Evolutionary conservation across 2,888 invertebrate species (phyloP).

Genomic region (Macrosoma leucophasiata): DNA sequence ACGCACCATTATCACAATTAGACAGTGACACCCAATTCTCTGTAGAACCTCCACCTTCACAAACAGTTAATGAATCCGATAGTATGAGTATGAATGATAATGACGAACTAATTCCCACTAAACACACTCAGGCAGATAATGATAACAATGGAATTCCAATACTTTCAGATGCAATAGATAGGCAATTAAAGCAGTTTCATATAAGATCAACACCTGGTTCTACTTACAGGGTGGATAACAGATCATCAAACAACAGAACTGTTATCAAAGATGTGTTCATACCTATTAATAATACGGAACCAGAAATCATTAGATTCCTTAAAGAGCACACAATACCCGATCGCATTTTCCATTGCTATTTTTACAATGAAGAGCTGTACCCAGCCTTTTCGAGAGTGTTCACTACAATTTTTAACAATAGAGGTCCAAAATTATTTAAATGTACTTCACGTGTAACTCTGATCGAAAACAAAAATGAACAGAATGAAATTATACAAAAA

Average conservation of each 20-base stretch:
- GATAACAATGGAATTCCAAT: constrained; percentile 13
- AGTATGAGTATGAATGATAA: constrained; percentile 7
- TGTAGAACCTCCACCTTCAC: too few species aligned
- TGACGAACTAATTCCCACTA: too few species aligned
- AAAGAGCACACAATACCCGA: constrained; percentile 19
- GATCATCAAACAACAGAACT: constrained; percentile 19
- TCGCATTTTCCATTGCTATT: background rate
- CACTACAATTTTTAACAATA: constrained; percentile 13
- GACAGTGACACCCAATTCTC: constrained; percentile 4
- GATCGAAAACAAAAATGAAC: constrained; percentile 16
- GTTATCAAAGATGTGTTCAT: constrained; percentile 24
- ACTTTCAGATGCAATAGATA: constrained; percentile 27
- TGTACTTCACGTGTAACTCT: constrained; percentile 12
- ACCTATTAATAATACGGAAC: constrained; percentile 22
- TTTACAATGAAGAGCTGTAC: background rate
- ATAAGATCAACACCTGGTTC: constrained; percentile 24
- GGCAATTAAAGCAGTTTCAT: constrained; percentile 29
- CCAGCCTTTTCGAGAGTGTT: constrained; percentile 9
- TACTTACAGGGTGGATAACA: constrained; percentile 24
- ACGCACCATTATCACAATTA: constrained; percentile 4
- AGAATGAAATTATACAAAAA: constrained; percentile 11
- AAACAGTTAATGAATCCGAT: too few species aligned
- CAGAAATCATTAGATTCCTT: constrained; percentile 19
- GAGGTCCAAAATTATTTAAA: constrained; percentile 16
- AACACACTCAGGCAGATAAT: too few species aligned